phyloP scores from a whole-genome alignment of 2,797 vertebrate genomes.

The Syncerus caffer region DNA sequence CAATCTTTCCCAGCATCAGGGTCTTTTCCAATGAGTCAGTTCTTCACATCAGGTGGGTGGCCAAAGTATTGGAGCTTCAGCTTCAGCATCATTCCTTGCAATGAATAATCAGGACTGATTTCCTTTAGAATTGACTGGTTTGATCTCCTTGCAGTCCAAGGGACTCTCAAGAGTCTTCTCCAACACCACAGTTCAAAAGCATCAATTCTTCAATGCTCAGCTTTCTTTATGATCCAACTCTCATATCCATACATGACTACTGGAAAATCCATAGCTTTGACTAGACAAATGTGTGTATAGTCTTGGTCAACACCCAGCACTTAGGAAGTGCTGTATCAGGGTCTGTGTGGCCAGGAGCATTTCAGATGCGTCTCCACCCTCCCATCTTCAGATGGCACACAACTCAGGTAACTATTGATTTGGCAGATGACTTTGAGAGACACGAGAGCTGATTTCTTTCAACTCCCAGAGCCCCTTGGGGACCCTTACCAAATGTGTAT shows the following conservation, averaged over 20 bases:
- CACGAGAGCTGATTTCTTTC: neutral
- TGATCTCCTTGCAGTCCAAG: neutral
- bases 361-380: neutral
- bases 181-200: neutral
- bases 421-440: neutral
- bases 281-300: neutral
- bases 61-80: neutral
- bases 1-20: neutral
- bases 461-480: neutral
- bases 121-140: neutral
- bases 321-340: neutral
- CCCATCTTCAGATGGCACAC: neutral
- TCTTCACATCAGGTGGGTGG: neutral
- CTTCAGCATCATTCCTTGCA: neutral
- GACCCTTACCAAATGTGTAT: neutral
- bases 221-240: neutral
- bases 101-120: neutral
- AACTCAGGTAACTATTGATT: neutral
- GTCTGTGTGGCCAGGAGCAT: too few species aligned
- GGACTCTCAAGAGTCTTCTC: neutral
- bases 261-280: neutral
- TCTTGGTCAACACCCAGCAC: neutral
- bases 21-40: neutral
- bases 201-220: neutral
- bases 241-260: neutral